A percentile compares a stretch with the other conserved stretches of the same genome.
Conservation (phyloP, 2,113 vertebrate species). For the Sinocyclocheilus maitianheensis region DNA sequence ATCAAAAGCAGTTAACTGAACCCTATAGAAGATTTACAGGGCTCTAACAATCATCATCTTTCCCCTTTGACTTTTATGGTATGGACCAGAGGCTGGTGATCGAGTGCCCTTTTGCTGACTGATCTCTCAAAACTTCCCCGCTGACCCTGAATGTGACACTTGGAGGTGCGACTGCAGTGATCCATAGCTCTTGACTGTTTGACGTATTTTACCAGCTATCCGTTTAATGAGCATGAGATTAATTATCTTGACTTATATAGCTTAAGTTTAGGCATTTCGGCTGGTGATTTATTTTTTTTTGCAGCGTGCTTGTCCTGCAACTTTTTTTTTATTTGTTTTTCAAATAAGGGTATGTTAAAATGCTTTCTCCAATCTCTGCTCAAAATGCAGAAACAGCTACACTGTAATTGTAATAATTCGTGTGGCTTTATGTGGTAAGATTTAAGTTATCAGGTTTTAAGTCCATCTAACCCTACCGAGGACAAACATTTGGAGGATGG, state of each 20-base stretch:
- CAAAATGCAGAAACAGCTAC: not conserved
- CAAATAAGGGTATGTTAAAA: not conserved
- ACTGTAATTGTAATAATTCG: not conserved
- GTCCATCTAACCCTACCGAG: not conserved
- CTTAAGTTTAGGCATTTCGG: not conserved
- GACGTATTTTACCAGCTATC: constrained; percentile 49
- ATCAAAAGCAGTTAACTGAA: constrained; percentile 52
- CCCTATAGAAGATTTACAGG: constrained; percentile 50
- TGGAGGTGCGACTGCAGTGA: constrained; percentile 4
- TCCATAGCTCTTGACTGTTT: constrained; percentile 46
- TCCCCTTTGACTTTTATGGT: constrained; percentile 54
- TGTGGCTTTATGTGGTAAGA: not conserved
- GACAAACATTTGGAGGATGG: not conserved
- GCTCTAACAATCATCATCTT: constrained; percentile 39
- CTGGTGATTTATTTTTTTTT: not conserved
- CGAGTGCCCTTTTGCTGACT: constrained; percentile 37
- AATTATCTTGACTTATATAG: not conserved
- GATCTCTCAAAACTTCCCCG: constrained; percentile 25
- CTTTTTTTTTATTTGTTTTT: not conserved
- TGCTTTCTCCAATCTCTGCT: not conserved
- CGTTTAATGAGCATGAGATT: not conserved
- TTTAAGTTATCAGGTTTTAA: not conserved
- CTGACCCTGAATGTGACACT: constrained; percentile 27
- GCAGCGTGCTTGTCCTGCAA: not conserved
- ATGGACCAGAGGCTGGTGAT: constrained; percentile 31